phyloP scores from a whole-genome alignment of 2,888 invertebrate genomes.

The Melipona beecheii region DNA sequence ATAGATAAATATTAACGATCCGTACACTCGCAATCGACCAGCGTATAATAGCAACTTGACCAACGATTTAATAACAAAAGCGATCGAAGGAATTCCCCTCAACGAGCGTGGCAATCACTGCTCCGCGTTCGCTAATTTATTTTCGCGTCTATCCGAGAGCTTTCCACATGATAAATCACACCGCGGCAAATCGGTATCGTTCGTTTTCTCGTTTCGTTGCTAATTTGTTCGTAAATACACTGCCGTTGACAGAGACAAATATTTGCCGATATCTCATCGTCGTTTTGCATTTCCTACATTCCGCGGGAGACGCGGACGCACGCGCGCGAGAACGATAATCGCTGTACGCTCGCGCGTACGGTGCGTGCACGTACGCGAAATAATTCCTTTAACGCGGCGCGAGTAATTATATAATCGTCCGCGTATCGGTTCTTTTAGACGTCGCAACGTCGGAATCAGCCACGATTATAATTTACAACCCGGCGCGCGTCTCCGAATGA shows the following conservation, averaged over 20 bases:
- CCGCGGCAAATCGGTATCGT: neutral
- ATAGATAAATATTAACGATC: too few species aligned
- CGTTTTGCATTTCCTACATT: conserved; percentile 28
- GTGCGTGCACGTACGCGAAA: neutral
- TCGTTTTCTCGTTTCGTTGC: conserved; percentile 9
- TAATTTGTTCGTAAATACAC: conserved; percentile 31
- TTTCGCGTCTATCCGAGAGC: too few species aligned
- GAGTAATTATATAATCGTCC: conserved; percentile 30
- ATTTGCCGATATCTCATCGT: conserved; percentile 18
- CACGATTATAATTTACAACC: conserved; percentile 49
- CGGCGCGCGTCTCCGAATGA: conserved; percentile 28
- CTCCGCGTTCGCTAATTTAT: neutral
- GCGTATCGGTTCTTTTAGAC: conserved; percentile 33
- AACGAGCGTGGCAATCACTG: neutral
- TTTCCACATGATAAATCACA: conserved; percentile 8
- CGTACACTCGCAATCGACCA: too few species aligned
- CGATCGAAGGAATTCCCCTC: neutral
- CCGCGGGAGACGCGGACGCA: neutral
- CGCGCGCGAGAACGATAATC: neutral
- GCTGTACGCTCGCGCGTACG: neutral
- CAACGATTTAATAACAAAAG: neutral
- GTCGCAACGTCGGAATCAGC: conserved; percentile 27
- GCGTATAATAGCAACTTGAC: neutral
- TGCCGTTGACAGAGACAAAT: conserved; percentile 19
- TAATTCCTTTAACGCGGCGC: neutral